A percentile compares a stretch with the other conserved stretches of the same genome.
phyloP scores from a whole-genome alignment of 2,888 invertebrate genomes.

The Salpingus planirostris region DNA sequence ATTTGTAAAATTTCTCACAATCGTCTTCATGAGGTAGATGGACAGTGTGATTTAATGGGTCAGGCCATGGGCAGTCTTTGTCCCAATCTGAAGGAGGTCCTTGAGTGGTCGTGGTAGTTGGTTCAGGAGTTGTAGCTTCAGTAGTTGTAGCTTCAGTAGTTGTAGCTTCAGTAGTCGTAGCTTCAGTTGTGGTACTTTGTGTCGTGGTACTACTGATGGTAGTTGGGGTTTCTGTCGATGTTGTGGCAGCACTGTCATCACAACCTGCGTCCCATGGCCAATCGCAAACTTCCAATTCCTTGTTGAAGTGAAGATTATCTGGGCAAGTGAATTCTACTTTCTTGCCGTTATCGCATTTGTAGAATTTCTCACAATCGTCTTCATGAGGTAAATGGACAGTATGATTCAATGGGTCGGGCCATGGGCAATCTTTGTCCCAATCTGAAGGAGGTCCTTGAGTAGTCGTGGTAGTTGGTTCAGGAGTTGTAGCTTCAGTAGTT shows the following conservation, averaged over 20 bases:
- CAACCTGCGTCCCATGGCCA: slow-evolving; percentile 8
- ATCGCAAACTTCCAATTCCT: slow-evolving; percentile 5
- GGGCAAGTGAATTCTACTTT: slow-evolving; percentile 7
- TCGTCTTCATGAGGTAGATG: slow-evolving; percentile 18
- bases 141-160: not conserved
- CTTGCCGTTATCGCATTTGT: slow-evolving; percentile 13
- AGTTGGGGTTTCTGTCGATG: slow-evolving; percentile 1
- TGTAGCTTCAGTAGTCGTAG: not conserved
- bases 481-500: no score
- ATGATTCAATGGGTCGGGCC: slow-evolving; percentile 1
- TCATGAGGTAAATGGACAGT: slow-evolving; percentile 14
- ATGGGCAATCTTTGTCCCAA: slow-evolving; percentile 1
- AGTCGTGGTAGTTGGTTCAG: no score
- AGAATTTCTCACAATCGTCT: slow-evolving; percentile 1
- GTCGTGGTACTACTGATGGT: not conserved
- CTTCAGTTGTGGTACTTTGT: not conserved
- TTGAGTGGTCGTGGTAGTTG: slow-evolving; percentile 1
- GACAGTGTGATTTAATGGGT: slow-evolving; percentile 9
- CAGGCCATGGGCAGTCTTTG: slow-evolving; percentile 1
- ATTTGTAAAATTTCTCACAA: slow-evolving; percentile 18
- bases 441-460: not conserved
- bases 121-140: not conserved
- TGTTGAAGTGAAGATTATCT: slow-evolving; percentile 5
- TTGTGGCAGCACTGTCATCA: slow-evolving; percentile 4
- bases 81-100: not conserved